Conservation (phyloP, 2,113 vertebrate species). For the Speoplatyrhinus poulsoni region DNA sequence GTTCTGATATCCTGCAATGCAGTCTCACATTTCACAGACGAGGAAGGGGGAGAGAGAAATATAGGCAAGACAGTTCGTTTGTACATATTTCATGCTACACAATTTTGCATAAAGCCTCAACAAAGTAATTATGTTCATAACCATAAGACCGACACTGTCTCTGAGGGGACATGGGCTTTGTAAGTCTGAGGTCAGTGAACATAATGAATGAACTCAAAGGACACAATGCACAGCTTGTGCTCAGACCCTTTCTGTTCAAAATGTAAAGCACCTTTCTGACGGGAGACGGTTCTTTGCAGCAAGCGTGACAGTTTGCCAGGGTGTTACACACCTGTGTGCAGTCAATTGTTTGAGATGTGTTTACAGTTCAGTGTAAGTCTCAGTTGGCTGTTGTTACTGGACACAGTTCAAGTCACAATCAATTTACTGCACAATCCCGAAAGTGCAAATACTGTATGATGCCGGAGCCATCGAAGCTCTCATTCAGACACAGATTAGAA, state of each 20-base stretch:
- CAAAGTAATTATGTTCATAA: background rate
- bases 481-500: background rate
- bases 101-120: background rate
- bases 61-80: too few relatives aligned
- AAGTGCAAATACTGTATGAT: background rate
- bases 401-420: slow-evolving; percentile 2
- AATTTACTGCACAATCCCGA: background rate
- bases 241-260: slow-evolving; percentile 1
- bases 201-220: too few relatives aligned
- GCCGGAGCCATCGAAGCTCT: background rate
- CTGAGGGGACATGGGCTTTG: too few relatives aligned
- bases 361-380: background rate
- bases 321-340: background rate
- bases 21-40: background rate
- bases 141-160: background rate
- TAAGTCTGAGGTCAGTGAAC: too few relatives aligned
- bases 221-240: background rate
- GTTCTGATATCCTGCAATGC: background rate
- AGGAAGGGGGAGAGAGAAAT: too few relatives aligned
- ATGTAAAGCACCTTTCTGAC: background rate
- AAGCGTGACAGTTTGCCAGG: background rate
- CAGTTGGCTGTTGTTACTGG: background rate
- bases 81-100: too few relatives aligned
- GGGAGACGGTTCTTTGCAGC: slow-evolving; percentile 6
- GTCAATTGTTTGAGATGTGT: slow-evolving; percentile 15